A percentile compares a stretch with the other conserved stretches of the same genome.
phyloP scores from a whole-genome alignment of 2,113 vertebrate genomes.

The Edolisoma coerulescens region DNA sequence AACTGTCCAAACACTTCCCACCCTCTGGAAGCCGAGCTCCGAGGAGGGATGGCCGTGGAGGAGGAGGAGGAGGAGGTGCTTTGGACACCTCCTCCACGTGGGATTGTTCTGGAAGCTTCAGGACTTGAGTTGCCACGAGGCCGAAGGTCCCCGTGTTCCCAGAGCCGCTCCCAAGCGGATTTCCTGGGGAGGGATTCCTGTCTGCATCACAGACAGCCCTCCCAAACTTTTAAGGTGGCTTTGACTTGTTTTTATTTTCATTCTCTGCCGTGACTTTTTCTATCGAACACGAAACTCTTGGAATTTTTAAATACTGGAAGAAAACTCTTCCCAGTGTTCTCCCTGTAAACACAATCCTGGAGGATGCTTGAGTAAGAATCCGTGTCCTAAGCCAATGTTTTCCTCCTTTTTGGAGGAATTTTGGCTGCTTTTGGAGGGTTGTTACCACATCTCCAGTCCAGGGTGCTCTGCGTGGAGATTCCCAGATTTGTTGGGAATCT shows the following conservation, averaged over 20 bases:
- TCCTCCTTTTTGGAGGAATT: neutral
- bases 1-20: neutral
- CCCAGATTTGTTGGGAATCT: neutral
- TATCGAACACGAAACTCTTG: neutral
- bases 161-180: neutral
- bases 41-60: neutral
- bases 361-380: neutral
- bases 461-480: neutral
- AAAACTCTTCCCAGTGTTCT: neutral
- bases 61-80: neutral
- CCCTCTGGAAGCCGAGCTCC: neutral
- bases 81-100: neutral
- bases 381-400: accelerated
- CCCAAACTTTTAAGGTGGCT: neutral
- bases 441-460: accelerated
- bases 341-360: neutral
- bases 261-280: neutral
- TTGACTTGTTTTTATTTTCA: neutral
- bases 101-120: neutral
- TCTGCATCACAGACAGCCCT: neutral
- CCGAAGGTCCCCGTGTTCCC: neutral
- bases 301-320: neutral
- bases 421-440: neutral
- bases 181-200: neutral
- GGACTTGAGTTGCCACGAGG: neutral